phyloP scores from a whole-genome alignment of 1,140 invertebrate genomes.

The Formica selysi region DNA sequence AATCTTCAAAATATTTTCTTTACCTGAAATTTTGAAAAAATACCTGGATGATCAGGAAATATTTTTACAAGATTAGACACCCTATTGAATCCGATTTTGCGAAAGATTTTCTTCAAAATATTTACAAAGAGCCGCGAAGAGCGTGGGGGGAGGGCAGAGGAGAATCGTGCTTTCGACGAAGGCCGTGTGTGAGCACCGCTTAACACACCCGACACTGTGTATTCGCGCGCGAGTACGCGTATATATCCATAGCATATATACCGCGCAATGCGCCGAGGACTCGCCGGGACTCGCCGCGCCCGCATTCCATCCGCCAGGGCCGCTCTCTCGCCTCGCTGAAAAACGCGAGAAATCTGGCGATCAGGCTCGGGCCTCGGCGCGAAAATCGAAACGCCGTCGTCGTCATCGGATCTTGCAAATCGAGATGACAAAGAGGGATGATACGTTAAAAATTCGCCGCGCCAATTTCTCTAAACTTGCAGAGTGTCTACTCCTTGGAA shows the following conservation, averaged over 20 bases:
- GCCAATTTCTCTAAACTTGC: not conserved
- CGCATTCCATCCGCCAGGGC: constrained; percentile 86
- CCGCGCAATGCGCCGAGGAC: constrained; percentile 63
- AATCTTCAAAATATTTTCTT: no score
- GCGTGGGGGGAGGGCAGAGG: no score
- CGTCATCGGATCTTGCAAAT: not conserved
- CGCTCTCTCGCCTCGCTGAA: constrained; percentile 74
- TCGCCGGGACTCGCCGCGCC: constrained; percentile 84
- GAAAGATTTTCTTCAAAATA: no score
- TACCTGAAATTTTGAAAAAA: no score
- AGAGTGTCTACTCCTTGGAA: no score
- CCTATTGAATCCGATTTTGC: no score
- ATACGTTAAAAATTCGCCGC: not conserved
- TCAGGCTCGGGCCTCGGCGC: constrained; percentile 71
- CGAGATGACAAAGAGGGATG: no score
- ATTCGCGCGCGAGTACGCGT: constrained; percentile 57
- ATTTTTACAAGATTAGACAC: no score
- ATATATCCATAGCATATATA: constrained; percentile 67
- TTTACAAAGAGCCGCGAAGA: no score
- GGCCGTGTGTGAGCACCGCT: constrained; percentile 68
- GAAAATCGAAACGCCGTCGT: constrained; percentile 57
- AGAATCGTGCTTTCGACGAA: not conserved
- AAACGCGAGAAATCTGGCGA: constrained; percentile 81
- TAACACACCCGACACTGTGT: constrained; percentile 58
- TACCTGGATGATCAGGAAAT: no score